A percentile compares a stretch with the other conserved stretches of the same genome.
These are phyloP conservation scores for Oryzias sinensis DNA, from an alignment of 2,797 vertebrate species.

Conservation along the genomic window DNA sequence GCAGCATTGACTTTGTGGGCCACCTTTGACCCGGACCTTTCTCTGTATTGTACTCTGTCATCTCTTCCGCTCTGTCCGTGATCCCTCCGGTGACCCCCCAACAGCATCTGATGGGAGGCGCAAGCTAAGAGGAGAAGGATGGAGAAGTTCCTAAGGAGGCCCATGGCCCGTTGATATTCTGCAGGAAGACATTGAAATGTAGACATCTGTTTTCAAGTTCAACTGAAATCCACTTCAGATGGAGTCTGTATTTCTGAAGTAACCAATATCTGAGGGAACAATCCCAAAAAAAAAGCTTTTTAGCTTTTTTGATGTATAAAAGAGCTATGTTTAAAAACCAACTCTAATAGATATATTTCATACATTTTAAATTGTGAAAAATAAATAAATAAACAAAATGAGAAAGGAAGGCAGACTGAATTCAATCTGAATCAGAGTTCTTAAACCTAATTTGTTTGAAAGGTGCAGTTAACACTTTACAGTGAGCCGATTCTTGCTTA, in stretches of 20 bases:
- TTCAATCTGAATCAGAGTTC: no score
- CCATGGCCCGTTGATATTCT: slow-evolving; percentile 57
- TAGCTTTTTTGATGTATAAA: no score
- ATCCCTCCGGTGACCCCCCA: slow-evolving; percentile 60
- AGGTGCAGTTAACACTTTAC: no score
- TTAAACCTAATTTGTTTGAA: no score
- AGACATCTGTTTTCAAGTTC: slow-evolving; percentile 18
- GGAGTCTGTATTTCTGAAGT: neutral
- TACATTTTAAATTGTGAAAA: no score
- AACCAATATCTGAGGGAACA: neutral
- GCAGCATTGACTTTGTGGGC: slow-evolving; percentile 43
- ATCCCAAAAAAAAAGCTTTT: neutral
- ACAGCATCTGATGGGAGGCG: slow-evolving; percentile 68
- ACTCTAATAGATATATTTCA: no score
- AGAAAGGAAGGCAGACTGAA: no score
- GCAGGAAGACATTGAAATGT: slow-evolving; percentile 38
- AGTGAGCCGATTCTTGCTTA: no score
- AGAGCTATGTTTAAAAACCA: no score
- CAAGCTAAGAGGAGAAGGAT: slow-evolving; percentile 75
- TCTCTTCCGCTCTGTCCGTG: slow-evolving; percentile 37
- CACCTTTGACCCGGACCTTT: slow-evolving; percentile 36
- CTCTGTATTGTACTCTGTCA: slow-evolving; percentile 47
- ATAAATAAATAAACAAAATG: no score
- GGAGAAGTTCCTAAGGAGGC: slow-evolving; percentile 60
- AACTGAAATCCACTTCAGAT: slow-evolving; percentile 8